Conservation (phyloP, 2,888 invertebrate genomes). For the Dilophus febrilis region DNA sequence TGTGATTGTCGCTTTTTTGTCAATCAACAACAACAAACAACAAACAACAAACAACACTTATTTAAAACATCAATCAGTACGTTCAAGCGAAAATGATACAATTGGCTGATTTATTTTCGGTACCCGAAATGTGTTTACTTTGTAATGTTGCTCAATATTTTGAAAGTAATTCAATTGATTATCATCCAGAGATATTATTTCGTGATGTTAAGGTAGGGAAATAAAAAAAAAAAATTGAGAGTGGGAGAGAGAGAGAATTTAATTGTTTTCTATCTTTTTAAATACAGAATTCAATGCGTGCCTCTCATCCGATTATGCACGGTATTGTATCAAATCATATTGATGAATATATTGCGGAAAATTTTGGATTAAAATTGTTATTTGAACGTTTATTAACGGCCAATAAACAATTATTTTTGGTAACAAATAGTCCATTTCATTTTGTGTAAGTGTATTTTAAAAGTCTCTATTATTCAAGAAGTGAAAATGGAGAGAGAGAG, state of each 20-base stretch:
- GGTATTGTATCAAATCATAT: slow-evolving; percentile 69
- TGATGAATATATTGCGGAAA: slow-evolving; percentile 60
- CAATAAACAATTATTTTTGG: slow-evolving; percentile 79
- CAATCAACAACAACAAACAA: too few species aligned
- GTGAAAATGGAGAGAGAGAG: too few species aligned
- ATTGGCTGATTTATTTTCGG: slow-evolving; percentile 88
- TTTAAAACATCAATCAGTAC: slow-evolving; percentile 31
- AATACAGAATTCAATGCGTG: slow-evolving; percentile 68
- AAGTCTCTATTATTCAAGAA: too few species aligned
- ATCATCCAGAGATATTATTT: slow-evolving; percentile 89
- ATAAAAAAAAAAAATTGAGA: too few species aligned
- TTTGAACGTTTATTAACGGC: slow-evolving; percentile 55
- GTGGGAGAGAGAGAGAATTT: too few species aligned
- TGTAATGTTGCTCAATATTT: slow-evolving; percentile 92
- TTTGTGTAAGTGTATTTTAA: slow-evolving; percentile 61
- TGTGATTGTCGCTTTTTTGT: slow-evolving; percentile 12
- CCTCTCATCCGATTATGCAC: slow-evolving; percentile 80
- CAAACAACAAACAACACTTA: too few species aligned
- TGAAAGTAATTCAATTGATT: slow-evolving; percentile 72
- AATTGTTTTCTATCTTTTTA: not conserved
- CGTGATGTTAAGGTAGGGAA: slow-evolving; percentile 79
- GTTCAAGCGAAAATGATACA: slow-evolving; percentile 71
- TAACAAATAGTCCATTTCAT: slow-evolving; percentile 90
- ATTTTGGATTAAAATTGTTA: slow-evolving; percentile 52
- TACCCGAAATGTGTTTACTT: slow-evolving; percentile 87